Percentiles rank a stretch among this genome's conserved stretches.
phyloP scores from a whole-genome alignment of 2,113 vertebrate genomes.

The Chloropsis cyanopogon region DNA sequence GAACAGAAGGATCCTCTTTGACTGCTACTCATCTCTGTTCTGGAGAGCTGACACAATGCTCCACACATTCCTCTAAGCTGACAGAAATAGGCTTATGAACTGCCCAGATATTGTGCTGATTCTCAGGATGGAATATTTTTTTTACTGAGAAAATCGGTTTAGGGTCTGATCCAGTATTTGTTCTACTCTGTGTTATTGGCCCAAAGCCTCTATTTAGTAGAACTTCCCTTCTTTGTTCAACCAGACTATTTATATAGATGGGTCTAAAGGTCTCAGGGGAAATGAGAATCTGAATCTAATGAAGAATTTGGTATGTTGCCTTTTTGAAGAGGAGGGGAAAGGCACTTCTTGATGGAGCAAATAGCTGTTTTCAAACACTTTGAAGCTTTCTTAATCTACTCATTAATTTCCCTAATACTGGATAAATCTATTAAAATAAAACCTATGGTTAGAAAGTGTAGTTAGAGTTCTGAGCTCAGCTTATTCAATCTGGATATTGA shows the following conservation, averaged over 20 bases:
- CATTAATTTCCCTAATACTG: not conserved
- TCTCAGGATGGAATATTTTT: not conserved
- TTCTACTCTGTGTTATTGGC: constrained; percentile 1
- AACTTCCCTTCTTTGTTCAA: constrained; percentile 48
- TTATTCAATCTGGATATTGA: not conserved
- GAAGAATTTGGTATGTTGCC: not conserved
- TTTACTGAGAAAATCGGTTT: not conserved
- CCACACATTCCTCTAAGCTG: not conserved
- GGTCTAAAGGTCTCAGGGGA: not conserved
- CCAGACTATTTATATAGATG: constrained; percentile 7
- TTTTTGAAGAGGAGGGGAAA: not conserved
- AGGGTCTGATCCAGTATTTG: constrained; percentile 7
- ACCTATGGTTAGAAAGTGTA: not conserved
- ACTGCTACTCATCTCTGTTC: not conserved
- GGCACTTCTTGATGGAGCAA: not conserved
- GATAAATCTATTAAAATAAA: not conserved
- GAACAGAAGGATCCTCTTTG: not conserved
- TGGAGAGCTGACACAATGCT: not conserved
- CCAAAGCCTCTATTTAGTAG: constrained; percentile 17
- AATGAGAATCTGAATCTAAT: not conserved
- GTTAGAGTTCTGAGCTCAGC: not conserved
- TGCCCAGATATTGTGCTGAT: not conserved
- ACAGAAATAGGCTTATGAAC: not conserved
- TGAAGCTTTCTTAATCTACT: not conserved
- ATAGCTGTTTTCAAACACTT: not conserved